A percentile compares a stretch with the other conserved stretches of the same genome.
Evolutionary conservation across 1,140 invertebrate species (phyloP).

Genomic region (Copidosoma floridanum): DNA sequence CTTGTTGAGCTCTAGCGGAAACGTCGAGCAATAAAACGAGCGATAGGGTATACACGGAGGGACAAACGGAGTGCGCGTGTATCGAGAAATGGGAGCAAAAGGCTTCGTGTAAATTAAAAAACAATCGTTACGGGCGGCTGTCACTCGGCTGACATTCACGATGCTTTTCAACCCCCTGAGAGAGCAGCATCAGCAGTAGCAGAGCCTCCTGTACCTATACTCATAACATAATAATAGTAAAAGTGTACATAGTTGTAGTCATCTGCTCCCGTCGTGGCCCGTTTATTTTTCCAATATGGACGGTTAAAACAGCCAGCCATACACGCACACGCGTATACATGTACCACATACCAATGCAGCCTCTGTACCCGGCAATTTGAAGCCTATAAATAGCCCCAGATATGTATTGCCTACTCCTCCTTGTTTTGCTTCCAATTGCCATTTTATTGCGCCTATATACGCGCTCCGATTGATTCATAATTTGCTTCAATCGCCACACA

Average conservation of each 20-base stretch:
- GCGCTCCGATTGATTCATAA: not conserved
- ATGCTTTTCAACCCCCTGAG: not conserved
- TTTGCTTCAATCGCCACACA: not conserved
- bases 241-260: no score
- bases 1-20: no score
- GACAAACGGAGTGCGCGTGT: not conserved
- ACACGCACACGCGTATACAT: no score
- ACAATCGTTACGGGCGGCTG: slow-evolving; percentile 17
- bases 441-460: not conserved
- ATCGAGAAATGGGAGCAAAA: slow-evolving; percentile 9
- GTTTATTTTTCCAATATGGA: slow-evolving; percentile 27
- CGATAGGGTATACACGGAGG: not conserved
- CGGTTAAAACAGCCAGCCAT: slow-evolving; percentile 7
- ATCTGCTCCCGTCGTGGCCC: slow-evolving; percentile 6
- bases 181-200: no score
- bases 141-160: slow-evolving; percentile 10
- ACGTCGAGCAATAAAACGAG: slow-evolving; percentile 1
- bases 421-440: no score
- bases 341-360: not conserved
- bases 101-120: slow-evolving; percentile 16
- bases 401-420: not conserved
- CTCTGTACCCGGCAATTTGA: slow-evolving; percentile 3
- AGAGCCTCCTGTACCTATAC: no score
- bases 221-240: no score
- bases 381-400: slow-evolving; percentile 10